Evolutionary conservation across 1,140 invertebrate genomes (phyloP).

Genomic region (Xylocopa sonorina): DNA sequence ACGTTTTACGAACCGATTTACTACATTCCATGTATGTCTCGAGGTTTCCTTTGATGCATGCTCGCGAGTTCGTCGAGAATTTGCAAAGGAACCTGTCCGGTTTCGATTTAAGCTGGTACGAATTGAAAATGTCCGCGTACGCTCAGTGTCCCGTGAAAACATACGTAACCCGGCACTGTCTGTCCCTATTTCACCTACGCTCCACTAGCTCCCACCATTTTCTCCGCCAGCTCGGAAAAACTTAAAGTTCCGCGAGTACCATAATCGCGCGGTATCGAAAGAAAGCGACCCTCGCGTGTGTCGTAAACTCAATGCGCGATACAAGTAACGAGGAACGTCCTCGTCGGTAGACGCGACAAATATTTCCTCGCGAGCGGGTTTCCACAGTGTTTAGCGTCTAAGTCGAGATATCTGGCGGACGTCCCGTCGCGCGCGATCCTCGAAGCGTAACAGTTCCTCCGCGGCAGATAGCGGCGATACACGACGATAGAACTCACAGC

Average conservation of each 20-base stretch:
- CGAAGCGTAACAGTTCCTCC: conserved; percentile 62
- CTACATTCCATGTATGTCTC: not conserved
- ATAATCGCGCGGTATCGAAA: not conserved
- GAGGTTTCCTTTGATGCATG: not conserved
- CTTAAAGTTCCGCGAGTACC: not conserved
- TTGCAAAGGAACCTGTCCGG: too few species aligned
- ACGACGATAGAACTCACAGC: conserved; percentile 32
- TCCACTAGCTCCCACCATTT: not conserved
- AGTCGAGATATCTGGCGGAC: conserved; percentile 41
- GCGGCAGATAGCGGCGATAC: conserved; percentile 53
- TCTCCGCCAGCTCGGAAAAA: not conserved
- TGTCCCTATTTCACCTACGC: not conserved
- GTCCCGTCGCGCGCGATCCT: conserved; percentile 50
- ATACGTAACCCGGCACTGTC: not conserved
- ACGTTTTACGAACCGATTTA: too few species aligned
- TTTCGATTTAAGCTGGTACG: not conserved
- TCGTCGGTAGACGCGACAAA: conserved; percentile 34
- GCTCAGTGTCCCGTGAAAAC: not conserved
- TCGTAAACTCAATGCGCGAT: too few species aligned
- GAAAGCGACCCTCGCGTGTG: not conserved
- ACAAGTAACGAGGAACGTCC: too few species aligned
- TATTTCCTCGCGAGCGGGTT: conserved; percentile 55
- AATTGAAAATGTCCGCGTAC: not conserved
- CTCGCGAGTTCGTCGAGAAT: not conserved
- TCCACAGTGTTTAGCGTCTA: conserved; percentile 37